Conservation (phyloP, 1,140 invertebrate species). For the Trichonephila clavata region DNA sequence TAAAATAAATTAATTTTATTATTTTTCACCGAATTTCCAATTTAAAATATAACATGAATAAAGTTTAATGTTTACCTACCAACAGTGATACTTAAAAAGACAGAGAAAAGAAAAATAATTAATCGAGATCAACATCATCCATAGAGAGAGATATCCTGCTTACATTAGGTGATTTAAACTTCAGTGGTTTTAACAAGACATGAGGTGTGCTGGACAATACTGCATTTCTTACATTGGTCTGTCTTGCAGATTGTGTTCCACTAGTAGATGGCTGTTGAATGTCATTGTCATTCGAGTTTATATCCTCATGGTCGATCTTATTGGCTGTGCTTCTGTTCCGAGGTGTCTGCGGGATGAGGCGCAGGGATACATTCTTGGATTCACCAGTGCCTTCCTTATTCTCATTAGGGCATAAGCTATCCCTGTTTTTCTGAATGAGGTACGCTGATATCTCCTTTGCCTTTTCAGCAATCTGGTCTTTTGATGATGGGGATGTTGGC, state of each 20-base stretch:
- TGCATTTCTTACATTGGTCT: neutral
- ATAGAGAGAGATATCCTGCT: neutral
- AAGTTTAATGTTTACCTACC: no score
- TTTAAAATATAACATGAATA: no score
- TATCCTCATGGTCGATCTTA: neutral
- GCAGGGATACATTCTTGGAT: neutral
- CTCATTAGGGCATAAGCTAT: neutral
- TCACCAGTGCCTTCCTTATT: neutral
- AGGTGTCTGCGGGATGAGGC: neutral
- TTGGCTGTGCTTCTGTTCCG: neutral
- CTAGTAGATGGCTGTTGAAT: neutral
- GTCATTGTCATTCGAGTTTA: neutral
- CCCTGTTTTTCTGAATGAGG: neutral
- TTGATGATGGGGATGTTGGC: neutral
- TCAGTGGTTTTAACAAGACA: slow-evolving; percentile 43
- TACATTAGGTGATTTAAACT: slow-evolving; percentile 21
- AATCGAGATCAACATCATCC: neutral
- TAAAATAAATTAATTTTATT: no score
- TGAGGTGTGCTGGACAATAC: slow-evolving; percentile 43
- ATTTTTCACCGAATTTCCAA: no score
- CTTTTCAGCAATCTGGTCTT: neutral
- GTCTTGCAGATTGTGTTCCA: neutral
- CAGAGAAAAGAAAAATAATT: neutral
- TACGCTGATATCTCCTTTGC: neutral
- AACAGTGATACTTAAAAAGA: no score